A percentile compares a stretch with the other conserved stretches of the same genome.
Evolutionary conservation across 2,888 invertebrate genomes (phyloP).

Genomic region (Amphipyra berbera): DNA sequence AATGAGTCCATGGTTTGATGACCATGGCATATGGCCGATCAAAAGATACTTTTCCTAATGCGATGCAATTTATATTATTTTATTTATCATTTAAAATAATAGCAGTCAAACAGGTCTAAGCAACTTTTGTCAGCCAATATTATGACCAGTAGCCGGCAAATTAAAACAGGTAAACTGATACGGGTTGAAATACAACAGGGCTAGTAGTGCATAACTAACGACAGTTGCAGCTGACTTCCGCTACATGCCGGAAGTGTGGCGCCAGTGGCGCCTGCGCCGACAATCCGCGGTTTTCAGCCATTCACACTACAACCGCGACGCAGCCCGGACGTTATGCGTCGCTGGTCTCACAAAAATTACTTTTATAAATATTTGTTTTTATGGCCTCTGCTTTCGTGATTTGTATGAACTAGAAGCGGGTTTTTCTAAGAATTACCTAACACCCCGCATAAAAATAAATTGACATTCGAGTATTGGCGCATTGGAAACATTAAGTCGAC

Average conservation of each 20-base stretch:
- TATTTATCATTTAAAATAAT: slow-evolving; percentile 40
- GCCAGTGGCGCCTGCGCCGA: slow-evolving; percentile 79
- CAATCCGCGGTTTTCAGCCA: slow-evolving; percentile 73
- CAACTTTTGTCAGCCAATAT: slow-evolving; percentile 47
- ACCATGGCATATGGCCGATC: too few species aligned
- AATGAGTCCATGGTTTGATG: not conserved
- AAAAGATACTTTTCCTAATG: not conserved
- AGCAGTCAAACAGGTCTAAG: slow-evolving; percentile 39
- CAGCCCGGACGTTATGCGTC: slow-evolving; percentile 76
- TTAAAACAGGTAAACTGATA: slow-evolving; percentile 73
- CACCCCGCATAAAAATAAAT: slow-evolving; percentile 40
- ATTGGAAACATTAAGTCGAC: slow-evolving; percentile 59
- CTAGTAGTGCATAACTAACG: slow-evolving; percentile 80
- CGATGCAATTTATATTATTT: slow-evolving; percentile 28
- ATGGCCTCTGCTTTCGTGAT: slow-evolving; percentile 19
- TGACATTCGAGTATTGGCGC: slow-evolving; percentile 55
- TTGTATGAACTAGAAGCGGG: slow-evolving; percentile 13
- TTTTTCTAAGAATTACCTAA: slow-evolving; percentile 22
- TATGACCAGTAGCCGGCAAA: slow-evolving; percentile 67
- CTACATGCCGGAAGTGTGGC: slow-evolving; percentile 79
- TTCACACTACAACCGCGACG: slow-evolving; percentile 72
- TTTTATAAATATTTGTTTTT: slow-evolving; percentile 42
- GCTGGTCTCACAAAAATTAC: slow-evolving; percentile 56
- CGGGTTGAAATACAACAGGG: slow-evolving; percentile 71
- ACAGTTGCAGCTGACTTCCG: slow-evolving; percentile 86